phyloP scores from a whole-genome alignment of 2,797 vertebrate genomes.

The Champsocephalus esox region DNA sequence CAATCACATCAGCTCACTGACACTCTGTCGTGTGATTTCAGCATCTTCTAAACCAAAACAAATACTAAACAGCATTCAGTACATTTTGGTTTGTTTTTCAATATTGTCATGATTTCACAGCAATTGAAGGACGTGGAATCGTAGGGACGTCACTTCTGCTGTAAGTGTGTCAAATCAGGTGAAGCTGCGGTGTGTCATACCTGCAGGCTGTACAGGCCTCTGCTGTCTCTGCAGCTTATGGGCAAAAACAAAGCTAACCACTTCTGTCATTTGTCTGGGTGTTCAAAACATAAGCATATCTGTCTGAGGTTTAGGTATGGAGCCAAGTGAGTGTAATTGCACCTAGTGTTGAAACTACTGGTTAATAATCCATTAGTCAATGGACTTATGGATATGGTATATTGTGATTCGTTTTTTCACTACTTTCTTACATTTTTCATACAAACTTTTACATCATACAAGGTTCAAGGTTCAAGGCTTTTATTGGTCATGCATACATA shows the following conservation, averaged over 20 bases:
- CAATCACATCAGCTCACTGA: conserved; percentile 52
- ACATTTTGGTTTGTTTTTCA: conserved; percentile 40
- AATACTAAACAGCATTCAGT: conserved; percentile 16
- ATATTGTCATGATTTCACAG: conserved; percentile 32
- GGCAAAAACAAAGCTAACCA: conserved; percentile 58
- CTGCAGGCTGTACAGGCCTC: conserved; percentile 63
- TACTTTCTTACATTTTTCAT: not conserved
- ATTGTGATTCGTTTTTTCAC: not conserved
- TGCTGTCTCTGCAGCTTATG: conserved; percentile 65
- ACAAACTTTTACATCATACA: not conserved
- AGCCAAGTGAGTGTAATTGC: not conserved
- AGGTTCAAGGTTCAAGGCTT: no score
- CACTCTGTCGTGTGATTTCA: conserved; percentile 59
- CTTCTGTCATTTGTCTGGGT: conserved; percentile 49
- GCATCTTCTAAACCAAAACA: conserved; percentile 35
- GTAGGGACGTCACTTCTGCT: conserved; percentile 41
- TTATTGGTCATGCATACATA: no score
- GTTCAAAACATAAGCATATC: conserved; percentile 19
- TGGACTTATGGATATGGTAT: no score
- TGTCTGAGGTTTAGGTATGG: conserved; percentile 12
- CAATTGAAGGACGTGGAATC: conserved; percentile 10
- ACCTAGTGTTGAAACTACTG: not conserved
- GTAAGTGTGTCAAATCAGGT: conserved; percentile 74
- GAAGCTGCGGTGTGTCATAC: conserved; percentile 53
- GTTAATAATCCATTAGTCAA: not conserved